Percentiles rank a stretch among this genome's conserved stretches.
Evolutionary conservation across 2,113 vertebrate genomes (phyloP).

Genomic region (Hippocampus guttulatus): DNA sequence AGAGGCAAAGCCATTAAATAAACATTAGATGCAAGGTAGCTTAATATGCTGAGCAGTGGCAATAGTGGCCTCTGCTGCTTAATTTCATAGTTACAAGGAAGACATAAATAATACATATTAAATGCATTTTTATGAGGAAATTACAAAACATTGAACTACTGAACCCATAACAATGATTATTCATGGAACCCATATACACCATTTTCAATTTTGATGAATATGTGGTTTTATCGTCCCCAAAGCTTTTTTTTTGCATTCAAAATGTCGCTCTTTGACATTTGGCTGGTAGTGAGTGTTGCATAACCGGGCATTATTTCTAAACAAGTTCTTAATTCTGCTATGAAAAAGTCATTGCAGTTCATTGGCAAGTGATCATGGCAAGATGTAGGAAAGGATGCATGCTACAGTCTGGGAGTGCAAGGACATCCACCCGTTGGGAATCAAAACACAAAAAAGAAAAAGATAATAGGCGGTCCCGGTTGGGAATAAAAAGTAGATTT

Average conservation of each 20-base stretch:
- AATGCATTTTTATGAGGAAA: neutral
- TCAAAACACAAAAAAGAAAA: neutral
- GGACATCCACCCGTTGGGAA: neutral
- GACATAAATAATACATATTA: neutral
- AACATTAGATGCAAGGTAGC: neutral
- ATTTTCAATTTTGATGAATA: neutral
- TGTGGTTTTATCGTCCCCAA: neutral
- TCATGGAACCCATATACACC: neutral
- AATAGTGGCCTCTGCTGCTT: constrained; percentile 6
- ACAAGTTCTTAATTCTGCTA: neutral
- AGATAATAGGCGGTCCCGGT: neutral
- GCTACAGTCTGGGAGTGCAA: neutral
- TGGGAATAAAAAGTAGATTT: constrained; percentile 15
- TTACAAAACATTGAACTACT: neutral
- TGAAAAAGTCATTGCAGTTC: neutral
- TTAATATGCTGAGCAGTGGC: neutral
- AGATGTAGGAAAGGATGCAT: neutral
- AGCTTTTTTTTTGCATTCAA: neutral
- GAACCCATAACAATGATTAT: neutral
- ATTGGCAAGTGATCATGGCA: neutral
- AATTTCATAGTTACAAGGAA: neutral
- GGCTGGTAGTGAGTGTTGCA: neutral
- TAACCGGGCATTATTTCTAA: neutral
- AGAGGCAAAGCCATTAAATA: constrained; percentile 40
- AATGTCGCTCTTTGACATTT: neutral